These are phyloP conservation scores for Sorex fumeus DNA, from an alignment of 2,113 vertebrate genomes.

Conservation along the genomic window DNA sequence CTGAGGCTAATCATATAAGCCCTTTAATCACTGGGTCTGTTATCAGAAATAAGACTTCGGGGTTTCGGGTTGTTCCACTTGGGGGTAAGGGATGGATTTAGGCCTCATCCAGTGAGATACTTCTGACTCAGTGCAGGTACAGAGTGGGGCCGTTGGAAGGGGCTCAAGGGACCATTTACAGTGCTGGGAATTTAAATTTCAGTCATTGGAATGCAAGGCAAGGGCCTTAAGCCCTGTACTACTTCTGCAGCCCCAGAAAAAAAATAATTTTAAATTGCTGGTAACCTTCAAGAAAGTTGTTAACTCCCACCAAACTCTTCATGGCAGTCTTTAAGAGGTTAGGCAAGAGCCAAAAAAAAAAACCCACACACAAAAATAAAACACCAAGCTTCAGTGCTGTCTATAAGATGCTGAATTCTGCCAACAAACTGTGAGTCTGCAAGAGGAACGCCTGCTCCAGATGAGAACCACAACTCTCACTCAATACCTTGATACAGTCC, in stretches of 20 bases:
- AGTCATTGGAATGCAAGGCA: no score
- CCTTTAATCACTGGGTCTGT: background rate
- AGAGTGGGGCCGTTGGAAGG: no score
- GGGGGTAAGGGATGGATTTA: no score
- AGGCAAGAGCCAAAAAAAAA: background rate
- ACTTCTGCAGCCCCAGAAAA: no score
- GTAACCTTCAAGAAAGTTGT: background rate
- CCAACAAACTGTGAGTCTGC: background rate
- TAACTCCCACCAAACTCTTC: background rate
- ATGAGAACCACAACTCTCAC: constrained; percentile 4
- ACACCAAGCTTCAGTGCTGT: background rate
- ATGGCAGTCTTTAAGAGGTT: background rate
- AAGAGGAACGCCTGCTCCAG: constrained; percentile 18
- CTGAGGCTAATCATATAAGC: background rate
- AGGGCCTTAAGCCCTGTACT: no score
- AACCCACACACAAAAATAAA: background rate
- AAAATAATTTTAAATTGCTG: background rate
- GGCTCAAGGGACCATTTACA: no score
- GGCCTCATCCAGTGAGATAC: no score
- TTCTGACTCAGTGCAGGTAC: no score
- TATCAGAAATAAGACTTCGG: no score
- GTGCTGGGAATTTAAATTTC: no score
- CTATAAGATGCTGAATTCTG: background rate
- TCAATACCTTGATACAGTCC: constrained; percentile 12
- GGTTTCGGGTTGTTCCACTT: no score